Conservation (phyloP, 2,797 vertebrate species). For the Carduelis carduelis region DNA sequence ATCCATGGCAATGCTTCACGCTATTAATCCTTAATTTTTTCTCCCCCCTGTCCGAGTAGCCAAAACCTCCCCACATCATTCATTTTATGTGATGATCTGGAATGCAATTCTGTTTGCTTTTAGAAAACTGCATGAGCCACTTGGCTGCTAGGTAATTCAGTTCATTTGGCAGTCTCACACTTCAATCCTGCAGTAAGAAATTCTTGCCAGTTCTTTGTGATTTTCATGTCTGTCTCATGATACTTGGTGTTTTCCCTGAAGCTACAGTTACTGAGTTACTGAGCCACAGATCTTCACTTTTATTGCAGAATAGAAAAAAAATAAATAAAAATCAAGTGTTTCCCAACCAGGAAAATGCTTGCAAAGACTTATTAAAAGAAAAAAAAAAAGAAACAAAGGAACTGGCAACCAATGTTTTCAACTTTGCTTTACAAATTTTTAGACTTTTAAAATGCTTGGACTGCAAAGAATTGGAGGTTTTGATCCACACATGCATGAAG, state of each 20-base stretch:
- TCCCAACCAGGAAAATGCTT: neutral
- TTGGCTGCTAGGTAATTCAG: constrained; percentile 43
- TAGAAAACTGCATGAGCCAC: constrained; percentile 22
- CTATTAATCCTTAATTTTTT: neutral
- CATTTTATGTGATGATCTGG: constrained; percentile 21
- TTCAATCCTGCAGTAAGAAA: neutral
- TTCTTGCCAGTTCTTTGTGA: constrained; percentile 47
- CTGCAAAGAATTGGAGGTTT: neutral
- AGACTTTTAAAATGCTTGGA: neutral
- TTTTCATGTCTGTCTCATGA: constrained; percentile 17
- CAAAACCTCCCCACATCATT: neutral
- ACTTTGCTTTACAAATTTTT: neutral
- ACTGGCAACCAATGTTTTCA: neutral
- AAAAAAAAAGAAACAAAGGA: neutral
- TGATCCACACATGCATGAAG: neutral
- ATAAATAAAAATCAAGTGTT: neutral
- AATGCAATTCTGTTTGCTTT: constrained; percentile 9
- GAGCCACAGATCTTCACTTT: neutral
- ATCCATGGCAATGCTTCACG: neutral
- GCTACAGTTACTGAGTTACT: neutral
- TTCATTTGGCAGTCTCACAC: constrained; percentile 30
- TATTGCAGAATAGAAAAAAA: neutral
- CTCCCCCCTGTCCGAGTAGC: neutral
- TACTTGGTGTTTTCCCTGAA: constrained; percentile 2
- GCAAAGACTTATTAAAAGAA: neutral